Conservation (phyloP, 2,888 invertebrate species). For the Tanytarsus gracilentus region DNA sequence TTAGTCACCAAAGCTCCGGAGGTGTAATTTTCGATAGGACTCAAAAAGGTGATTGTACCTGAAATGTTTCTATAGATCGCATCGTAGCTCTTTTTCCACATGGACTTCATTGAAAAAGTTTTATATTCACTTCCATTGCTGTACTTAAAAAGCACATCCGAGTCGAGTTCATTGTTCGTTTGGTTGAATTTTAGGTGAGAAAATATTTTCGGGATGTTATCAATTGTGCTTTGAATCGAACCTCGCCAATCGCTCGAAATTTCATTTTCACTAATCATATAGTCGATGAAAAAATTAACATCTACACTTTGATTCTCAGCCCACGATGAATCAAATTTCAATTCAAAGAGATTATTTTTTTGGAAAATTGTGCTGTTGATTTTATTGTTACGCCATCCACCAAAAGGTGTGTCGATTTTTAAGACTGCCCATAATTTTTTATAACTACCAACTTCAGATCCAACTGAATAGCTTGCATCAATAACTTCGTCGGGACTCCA, state of each 20-base stretch:
- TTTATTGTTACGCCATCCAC: slow-evolving; percentile 50
- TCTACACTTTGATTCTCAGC: slow-evolving; percentile 51
- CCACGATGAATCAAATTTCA: slow-evolving; percentile 52
- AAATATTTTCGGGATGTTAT: slow-evolving; percentile 50
- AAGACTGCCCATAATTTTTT: slow-evolving; percentile 42
- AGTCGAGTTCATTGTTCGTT: slow-evolving; percentile 44
- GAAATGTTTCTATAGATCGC: slow-evolving; percentile 53
- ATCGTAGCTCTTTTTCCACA: slow-evolving; percentile 55
- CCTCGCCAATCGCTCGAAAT: slow-evolving; percentile 46
- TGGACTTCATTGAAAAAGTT: slow-evolving; percentile 57
- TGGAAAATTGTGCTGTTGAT: slow-evolving; percentile 47
- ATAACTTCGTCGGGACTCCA: slow-evolving; percentile 62
- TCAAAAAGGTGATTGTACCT: slow-evolving; percentile 54
- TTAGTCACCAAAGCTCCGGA: slow-evolving; percentile 60
- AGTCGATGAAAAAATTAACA: slow-evolving; percentile 48
- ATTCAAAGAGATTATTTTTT: slow-evolving; percentile 44
- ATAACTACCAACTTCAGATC: slow-evolving; percentile 47
- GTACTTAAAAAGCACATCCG: slow-evolving; percentile 47
- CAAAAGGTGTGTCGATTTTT: slow-evolving; percentile 50
- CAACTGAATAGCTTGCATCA: slow-evolving; percentile 51
- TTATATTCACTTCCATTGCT: slow-evolving; percentile 43
- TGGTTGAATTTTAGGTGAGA: slow-evolving; percentile 50
- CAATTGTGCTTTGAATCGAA: slow-evolving; percentile 50
- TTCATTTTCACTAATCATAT: slow-evolving; percentile 41
- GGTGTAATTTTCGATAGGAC: slow-evolving; percentile 61